These are phyloP conservation scores for Catharus ustulatus DNA, from an alignment of 2,797 vertebrate species.

Conservation along the genomic window DNA sequence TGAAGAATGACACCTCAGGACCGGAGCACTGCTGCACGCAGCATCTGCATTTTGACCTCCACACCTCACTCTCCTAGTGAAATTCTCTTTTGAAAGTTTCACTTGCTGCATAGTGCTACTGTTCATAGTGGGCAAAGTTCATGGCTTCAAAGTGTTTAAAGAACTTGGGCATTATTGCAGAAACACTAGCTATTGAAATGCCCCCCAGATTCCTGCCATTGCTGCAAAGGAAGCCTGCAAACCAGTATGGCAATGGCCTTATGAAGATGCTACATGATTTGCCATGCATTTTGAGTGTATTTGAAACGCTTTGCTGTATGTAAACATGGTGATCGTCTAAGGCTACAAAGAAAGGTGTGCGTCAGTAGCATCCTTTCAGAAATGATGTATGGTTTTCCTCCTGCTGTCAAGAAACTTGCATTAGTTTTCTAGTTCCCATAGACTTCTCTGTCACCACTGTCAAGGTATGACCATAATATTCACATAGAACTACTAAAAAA, in stretches of 20 bases:
- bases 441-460: not conserved
- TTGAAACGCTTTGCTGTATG: not conserved
- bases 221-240: not conserved
- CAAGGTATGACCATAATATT: not conserved
- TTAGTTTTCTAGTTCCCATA: not conserved
- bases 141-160: not conserved
- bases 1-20: not conserved
- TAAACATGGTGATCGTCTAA: not conserved
- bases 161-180: not conserved
- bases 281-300: not conserved
- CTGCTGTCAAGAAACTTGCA: not conserved
- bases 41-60: not conserved
- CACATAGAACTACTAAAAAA: not conserved
- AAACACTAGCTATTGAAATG: not conserved
- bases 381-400: not conserved
- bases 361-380: not conserved
- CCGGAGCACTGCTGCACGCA: not conserved
- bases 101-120: not conserved
- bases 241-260: not conserved
- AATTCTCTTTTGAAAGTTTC: not conserved
- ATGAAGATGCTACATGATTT: not conserved
- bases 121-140: not conserved
- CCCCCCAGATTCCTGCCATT: not conserved
- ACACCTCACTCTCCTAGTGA: not conserved
- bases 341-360: not conserved